Evolutionary conservation across 2,797 vertebrate species (phyloP).

Genomic region (Sibirionetta formosa): DNA sequence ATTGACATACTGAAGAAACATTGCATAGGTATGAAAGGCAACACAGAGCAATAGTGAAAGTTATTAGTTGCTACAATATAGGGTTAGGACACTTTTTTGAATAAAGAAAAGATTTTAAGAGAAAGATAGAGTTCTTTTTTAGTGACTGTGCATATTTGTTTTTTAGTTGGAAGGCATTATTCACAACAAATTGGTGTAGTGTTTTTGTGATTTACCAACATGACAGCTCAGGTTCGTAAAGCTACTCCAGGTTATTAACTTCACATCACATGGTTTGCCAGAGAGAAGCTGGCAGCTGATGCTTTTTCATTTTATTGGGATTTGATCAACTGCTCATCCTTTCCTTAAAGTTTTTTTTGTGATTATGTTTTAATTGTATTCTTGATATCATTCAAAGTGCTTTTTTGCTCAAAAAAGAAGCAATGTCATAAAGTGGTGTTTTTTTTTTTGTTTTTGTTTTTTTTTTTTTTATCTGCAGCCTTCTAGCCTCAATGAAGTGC

Average conservation of each 20-base stretch:
- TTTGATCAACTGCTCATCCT: neutral
- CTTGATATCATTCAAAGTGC: neutral
- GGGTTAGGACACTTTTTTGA: neutral
- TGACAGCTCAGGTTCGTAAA: neutral
- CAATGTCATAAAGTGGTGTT: neutral
- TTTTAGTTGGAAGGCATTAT: neutral
- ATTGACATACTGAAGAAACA: constrained; percentile 53
- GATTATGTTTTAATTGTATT: constrained; percentile 19
- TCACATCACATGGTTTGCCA: neutral
- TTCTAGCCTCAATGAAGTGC: neutral
- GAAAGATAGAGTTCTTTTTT: neutral
- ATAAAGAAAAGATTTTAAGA: neutral
- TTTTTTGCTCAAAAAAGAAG: neutral
- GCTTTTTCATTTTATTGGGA: neutral
- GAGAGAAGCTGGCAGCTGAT: constrained; percentile 33
- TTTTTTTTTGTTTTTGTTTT: too few relatives aligned
- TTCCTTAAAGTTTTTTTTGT: neutral
- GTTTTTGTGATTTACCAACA: neutral
- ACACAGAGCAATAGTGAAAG: neutral
- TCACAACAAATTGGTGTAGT: neutral
- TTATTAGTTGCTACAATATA: neutral
- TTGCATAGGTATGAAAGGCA: neutral
- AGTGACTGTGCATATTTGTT: neutral
- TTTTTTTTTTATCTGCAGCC: accelerated
- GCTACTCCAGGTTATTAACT: neutral